A percentile compares a stretch with the other conserved stretches of the same genome.
Evolutionary conservation across 2,888 invertebrate species (phyloP).

Genomic region (Camptogramma bilineatum): DNA sequence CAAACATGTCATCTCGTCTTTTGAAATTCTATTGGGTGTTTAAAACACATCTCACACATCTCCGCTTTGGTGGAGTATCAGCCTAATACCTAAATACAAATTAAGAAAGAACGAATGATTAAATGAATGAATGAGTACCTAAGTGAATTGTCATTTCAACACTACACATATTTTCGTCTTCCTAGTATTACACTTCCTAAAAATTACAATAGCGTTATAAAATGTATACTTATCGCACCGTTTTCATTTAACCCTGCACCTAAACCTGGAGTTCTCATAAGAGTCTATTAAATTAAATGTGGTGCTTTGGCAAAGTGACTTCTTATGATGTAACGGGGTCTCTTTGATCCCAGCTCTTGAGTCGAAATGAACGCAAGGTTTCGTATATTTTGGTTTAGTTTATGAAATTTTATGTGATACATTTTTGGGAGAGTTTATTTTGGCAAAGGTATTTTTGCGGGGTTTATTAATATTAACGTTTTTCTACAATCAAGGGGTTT

Average conservation of each 20-base stretch:
- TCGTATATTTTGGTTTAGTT: constrained; percentile 33
- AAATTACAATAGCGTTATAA: constrained; percentile 21
- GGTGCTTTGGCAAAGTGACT: constrained; percentile 61
- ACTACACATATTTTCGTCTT: neutral
- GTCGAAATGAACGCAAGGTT: constrained; percentile 43
- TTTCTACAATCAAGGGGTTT: too few relatives aligned
- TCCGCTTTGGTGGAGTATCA: too few relatives aligned
- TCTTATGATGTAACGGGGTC: constrained; percentile 58
- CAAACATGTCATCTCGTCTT: too few relatives aligned
- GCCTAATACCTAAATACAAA: too few relatives aligned
- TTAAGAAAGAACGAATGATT: too few relatives aligned
- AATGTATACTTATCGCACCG: constrained; percentile 25
- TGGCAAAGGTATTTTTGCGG: neutral
- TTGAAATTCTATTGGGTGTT: too few relatives aligned
- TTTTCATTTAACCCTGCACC: constrained; percentile 45
- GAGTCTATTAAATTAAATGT: constrained; percentile 66
- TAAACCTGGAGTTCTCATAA: constrained; percentile 53
- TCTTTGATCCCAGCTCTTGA: constrained; percentile 59
- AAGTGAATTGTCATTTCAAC: too few relatives aligned
- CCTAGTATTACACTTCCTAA: constrained; percentile 2
- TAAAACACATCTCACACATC: too few relatives aligned
- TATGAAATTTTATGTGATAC: constrained; percentile 14
- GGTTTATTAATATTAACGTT: neutral
- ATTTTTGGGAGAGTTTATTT: constrained; percentile 1
- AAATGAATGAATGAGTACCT: too few relatives aligned